Evolutionary conservation across 2,113 vertebrate species (phyloP), one percentile per base, ranked within the genome.

Genomic region (Dromaius novaehollandiae): DNA sequence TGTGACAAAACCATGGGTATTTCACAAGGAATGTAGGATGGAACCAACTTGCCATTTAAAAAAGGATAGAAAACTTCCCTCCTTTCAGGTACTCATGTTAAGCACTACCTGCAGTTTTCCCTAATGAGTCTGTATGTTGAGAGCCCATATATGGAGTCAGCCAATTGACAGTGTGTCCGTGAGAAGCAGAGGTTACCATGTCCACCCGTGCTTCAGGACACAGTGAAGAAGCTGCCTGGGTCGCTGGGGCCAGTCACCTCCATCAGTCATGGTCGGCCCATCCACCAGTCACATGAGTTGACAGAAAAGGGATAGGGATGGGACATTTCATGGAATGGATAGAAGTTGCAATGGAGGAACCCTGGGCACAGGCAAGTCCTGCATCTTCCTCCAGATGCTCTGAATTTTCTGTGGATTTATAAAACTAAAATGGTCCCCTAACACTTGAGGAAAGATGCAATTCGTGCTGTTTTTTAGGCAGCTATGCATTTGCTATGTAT

Each of bases 261-360:
- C 6, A 4, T 53, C 76, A 80, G 26, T 21, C 58, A 11, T 1
- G 63, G 34, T 26, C 17, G 85, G 32, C 38, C 56, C 30, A 58
- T 21, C 53, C 68, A 65, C 22, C 53, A 48, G 40, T 40, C 55
- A 48, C 34, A 11, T 12, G 1, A 7, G 16, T 64, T 53, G 60
- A 5, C 1, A 55, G 24, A 51, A 88, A 34, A 84, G 26, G 60
- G 15, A 90, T 16, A 40, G 36, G 19, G 48, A 79, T 3, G 25
- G 21, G 61, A 12, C n/a, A 14, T 32, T 42, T 38, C 13, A 66
- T 24, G 22, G 7, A 82, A 30, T 18, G 74, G 56, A 82, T 6
- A 0, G 44, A 1, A 56, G n/a, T n/a, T 55, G 26, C n/a, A 61
- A 0, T 6, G n/a, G 48, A 80, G 38, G 76, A 91, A 82, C 26